A percentile compares a stretch with the other conserved stretches of the same genome.
phyloP scores from a whole-genome alignment of 1,140 invertebrate species.

The Drosophila pruinosa region DNA sequence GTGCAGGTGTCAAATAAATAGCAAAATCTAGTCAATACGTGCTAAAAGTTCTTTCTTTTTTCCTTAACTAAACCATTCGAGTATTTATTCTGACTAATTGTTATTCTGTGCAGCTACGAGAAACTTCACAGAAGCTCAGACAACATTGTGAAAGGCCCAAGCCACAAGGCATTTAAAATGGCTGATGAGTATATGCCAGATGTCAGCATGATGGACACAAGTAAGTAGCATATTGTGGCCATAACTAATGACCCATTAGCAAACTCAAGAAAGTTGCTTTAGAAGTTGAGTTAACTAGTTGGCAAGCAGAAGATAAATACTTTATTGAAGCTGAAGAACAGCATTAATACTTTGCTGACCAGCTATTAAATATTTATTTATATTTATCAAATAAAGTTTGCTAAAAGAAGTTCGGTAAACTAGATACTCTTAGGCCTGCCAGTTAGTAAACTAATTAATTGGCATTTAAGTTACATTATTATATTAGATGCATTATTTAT shows the following conservation, averaged over 20 bases:
- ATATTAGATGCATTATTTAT: too few species aligned
- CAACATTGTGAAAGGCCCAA: slow-evolving; percentile 15
- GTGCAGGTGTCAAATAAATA: slow-evolving; percentile 30
- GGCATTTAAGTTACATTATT: too few species aligned
- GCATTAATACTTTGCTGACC: too few species aligned
- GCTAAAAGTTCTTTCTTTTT: not conserved
- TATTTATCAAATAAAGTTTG: too few species aligned
- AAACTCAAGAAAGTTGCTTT: slow-evolving; percentile 7
- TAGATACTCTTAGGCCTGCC: too few species aligned
- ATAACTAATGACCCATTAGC: slow-evolving; percentile 22
- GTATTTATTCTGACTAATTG: slow-evolving; percentile 48
- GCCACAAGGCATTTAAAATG: slow-evolving; percentile 63
- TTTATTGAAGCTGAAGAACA: too few species aligned
- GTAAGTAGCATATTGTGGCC: slow-evolving; percentile 75
- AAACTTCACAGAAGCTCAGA: slow-evolving; percentile 32
- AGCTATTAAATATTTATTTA: too few species aligned
- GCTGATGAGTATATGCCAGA: slow-evolving; percentile 79
- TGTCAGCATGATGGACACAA: slow-evolving; percentile 79
- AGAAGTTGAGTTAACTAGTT: slow-evolving; percentile 11
- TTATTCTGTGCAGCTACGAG: slow-evolving; percentile 52
- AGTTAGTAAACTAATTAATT: too few species aligned
- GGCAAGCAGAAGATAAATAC: not conserved
- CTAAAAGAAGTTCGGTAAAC: too few species aligned
- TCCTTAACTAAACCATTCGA: not conserved
- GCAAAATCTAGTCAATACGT: not conserved